Evolutionary conservation across 2,113 vertebrate species (phyloP), one percentile per base, ranked within the genome.

Genomic region (Echinops telfairi): DNA sequence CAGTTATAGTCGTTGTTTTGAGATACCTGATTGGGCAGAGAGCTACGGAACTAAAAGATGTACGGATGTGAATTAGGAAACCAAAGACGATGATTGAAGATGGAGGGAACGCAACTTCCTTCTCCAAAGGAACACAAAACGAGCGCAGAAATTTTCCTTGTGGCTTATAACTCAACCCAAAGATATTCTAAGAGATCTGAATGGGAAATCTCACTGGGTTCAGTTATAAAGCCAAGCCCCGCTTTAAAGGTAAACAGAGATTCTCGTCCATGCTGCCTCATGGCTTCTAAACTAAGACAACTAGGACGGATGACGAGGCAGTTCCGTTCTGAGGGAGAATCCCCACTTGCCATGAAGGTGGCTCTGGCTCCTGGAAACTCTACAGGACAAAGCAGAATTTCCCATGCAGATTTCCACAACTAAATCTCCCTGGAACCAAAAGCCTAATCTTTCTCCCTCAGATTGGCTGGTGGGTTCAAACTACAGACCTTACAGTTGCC

Each of bases 221-320:
- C 79, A 38, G 16, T 83, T 93, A 93, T 92, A 92, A 96, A 58
- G 10, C 22, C 93, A 94, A 86, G 19, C 9, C 29, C 38, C 87
- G 22, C 80, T 66, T 82, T 83, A 91, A 94, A 93, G 38, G 6
- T 85, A 93, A 84, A 83, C 17, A 86, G 90, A 53, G 47, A 53
- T 53, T 53, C 47, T 53, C 12, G 10, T 12, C 47, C 47, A 53
- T 14, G 2, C 47, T 53, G 47, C 47, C 47, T 53, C 47, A 11
- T 53, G 47, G 47, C 47, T 53, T 53, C 47, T 53, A 53, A 53
- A 53, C 47, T 12, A 53, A 53, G 47, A 53, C 47, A 53, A 53
- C 47, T 53, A 53, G 47, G 47, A 53, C 9, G 10, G 10, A 10
- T 53, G 47, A 53, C 47, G 7, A 53, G 47, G 12, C 12, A 9